A percentile compares a stretch with the other conserved stretches of the same genome.
Evolutionary conservation across 2,797 vertebrate genomes (phyloP).

Genomic region (Sandelia bainsii): DNA sequence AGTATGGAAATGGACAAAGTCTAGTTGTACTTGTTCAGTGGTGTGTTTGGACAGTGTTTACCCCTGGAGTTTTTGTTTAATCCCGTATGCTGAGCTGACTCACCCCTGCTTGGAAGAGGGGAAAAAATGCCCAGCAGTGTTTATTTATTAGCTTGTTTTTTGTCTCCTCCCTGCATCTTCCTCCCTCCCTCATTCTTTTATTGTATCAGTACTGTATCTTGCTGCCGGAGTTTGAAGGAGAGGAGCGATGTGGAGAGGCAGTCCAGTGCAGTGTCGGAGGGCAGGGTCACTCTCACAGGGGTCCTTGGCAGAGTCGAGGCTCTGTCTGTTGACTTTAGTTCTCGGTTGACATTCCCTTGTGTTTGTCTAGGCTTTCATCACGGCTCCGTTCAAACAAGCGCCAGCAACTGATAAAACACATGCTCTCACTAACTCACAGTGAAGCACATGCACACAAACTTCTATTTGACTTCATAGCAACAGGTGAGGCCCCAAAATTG

Average conservation of each 20-base stretch:
- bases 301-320: slow-evolving; percentile 56
- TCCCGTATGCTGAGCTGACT: slow-evolving; percentile 48
- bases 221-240: slow-evolving; percentile 16
- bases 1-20: slow-evolving; percentile 35
- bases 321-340: slow-evolving; percentile 81
- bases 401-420: slow-evolving; percentile 86
- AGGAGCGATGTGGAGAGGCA: slow-evolving; percentile 25
- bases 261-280: slow-evolving; percentile 49
- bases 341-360: slow-evolving; percentile 81
- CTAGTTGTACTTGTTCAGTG: slow-evolving; percentile 30
- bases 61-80: slow-evolving; percentile 26
- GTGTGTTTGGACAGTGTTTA: slow-evolving; percentile 50
- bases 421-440: slow-evolving; percentile 62
- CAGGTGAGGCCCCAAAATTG: slow-evolving; percentile 72
- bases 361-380: slow-evolving; percentile 84
- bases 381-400: slow-evolving; percentile 80
- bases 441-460: slow-evolving; percentile 21
- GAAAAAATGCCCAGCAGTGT: slow-evolving; percentile 17
- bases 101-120: slow-evolving; percentile 11
- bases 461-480: slow-evolving; percentile 68
- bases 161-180: slow-evolving; percentile 11
- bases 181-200: slow-evolving; percentile 1
- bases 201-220: slow-evolving; percentile 13
- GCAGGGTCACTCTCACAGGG: slow-evolving; percentile 65
- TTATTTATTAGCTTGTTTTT: slow-evolving; percentile 58